Evolutionary conservation across 2,888 invertebrate genomes (phyloP).

Genomic region (Coleophora flavipennella): DNA sequence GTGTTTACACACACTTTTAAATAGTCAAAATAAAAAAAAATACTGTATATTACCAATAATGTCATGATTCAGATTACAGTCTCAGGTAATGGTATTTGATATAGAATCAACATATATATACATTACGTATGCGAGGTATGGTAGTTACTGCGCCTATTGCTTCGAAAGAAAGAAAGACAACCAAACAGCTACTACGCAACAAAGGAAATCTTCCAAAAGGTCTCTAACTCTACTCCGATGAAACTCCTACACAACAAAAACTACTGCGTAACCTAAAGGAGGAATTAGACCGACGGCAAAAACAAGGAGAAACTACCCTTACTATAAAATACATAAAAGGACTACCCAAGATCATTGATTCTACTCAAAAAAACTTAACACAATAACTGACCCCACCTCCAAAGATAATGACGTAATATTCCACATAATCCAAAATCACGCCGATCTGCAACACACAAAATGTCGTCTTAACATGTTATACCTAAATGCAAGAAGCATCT

Average conservation of each 20-base stretch:
- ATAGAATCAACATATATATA: too few relatives aligned
- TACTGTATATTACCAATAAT: too few relatives aligned
- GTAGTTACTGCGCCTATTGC: too few relatives aligned
- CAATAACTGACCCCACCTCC: background rate
- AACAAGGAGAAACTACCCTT: slow-evolving; percentile 7
- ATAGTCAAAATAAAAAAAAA: too few relatives aligned
- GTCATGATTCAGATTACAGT: too few relatives aligned
- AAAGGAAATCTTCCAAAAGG: slow-evolving; percentile 6
- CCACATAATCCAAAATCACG: background rate
- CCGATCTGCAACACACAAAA: slow-evolving; percentile 1
- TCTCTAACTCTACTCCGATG: slow-evolving; percentile 9
- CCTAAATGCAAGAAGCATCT: slow-evolving; percentile 16
- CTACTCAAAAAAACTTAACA: slow-evolving; percentile 7
- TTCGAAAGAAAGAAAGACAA: too few relatives aligned
- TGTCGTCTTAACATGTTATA: slow-evolving; percentile 14
- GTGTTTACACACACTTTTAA: too few relatives aligned
- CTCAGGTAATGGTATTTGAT: too few relatives aligned
- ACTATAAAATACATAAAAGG: slow-evolving; percentile 10
- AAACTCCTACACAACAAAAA: slow-evolving; percentile 10
- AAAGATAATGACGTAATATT: background rate
- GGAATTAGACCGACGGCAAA: slow-evolving; percentile 7
- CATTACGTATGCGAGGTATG: too few relatives aligned
- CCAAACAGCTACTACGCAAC: slow-evolving; percentile 4
- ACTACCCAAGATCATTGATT: slow-evolving; percentile 3
- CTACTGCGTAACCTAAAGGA: slow-evolving; percentile 6